These are phyloP conservation scores for Rhagoletis pomonella DNA, from an alignment of 1,140 invertebrate species.

Conservation along the genomic window DNA sequence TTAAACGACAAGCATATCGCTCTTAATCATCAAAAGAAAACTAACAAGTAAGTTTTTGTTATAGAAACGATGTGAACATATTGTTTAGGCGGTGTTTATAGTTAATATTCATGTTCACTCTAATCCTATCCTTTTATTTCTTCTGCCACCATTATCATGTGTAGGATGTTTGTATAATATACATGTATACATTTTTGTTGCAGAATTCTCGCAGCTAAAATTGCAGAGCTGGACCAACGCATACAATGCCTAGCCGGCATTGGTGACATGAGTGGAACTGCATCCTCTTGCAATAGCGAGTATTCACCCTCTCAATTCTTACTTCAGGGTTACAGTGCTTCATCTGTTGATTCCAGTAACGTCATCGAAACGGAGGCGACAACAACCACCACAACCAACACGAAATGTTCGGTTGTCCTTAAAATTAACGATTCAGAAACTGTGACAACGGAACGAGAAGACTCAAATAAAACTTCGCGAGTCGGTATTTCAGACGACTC, in stretches of 20 bases:
- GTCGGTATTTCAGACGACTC: constrained; percentile 64
- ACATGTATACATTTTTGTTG: constrained; percentile 53
- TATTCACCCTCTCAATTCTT: constrained; percentile 77
- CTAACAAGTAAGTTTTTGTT: constrained; percentile 79
- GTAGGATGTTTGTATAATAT: too few relatives aligned
- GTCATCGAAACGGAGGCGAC: constrained; percentile 35
- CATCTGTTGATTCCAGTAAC: constrained; percentile 74
- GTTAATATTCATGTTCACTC: neutral
- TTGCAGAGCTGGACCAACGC: constrained; percentile 77
- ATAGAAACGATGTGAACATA: too few relatives aligned
- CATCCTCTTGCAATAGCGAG: constrained; percentile 54
- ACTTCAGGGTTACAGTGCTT: constrained; percentile 76
- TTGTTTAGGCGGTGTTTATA: too few relatives aligned
- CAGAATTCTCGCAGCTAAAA: constrained; percentile 78
- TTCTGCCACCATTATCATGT: too few relatives aligned
- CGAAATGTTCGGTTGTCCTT: constrained; percentile 56
- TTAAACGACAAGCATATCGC: constrained; percentile 90
- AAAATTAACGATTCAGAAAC: constrained; percentile 59
- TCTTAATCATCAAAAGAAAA: constrained; percentile 87
- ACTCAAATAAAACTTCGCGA: constrained; percentile 57
- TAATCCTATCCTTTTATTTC: neutral
- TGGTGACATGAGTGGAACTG: constrained; percentile 56
- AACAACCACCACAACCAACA: constrained; percentile 29
- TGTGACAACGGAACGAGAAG: constrained; percentile 62
- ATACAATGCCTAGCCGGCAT: constrained; percentile 70